Percentiles rank a stretch among this genome's conserved stretches.
Conservation (phyloP, 2,797 vertebrate genomes). For the Discoglossus pictus region DNA sequence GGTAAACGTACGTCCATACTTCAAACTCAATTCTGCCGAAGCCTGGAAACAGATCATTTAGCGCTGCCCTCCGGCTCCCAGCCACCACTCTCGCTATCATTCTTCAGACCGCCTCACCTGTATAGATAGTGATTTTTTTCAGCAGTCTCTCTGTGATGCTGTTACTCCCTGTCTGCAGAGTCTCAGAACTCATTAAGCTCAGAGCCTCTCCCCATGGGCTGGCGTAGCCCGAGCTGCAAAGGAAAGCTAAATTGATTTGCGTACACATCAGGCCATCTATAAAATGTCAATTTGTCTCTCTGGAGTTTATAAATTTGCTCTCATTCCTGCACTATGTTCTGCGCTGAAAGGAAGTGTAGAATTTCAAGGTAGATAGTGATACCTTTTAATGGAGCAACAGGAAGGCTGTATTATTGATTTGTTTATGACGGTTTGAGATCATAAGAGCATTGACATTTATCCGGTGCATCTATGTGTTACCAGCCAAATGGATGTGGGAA, state of each 20-base stretch:
- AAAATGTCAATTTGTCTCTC: conserved; percentile 54
- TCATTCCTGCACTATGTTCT: conserved; percentile 39
- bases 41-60: not conserved
- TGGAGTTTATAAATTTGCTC: conserved; percentile 55
- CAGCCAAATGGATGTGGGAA: too few species aligned
- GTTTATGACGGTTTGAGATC: too few species aligned
- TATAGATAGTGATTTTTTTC: conserved; percentile 48
- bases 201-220: conserved; percentile 61
- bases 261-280: conserved; percentile 17
- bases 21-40: not conserved
- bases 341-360: conserved; percentile 17
- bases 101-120: conserved; percentile 21
- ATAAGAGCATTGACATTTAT: too few species aligned
- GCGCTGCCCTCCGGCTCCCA: not conserved
- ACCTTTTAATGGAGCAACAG: not conserved
- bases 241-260: conserved; percentile 59
- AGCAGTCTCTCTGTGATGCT: conserved; percentile 51
- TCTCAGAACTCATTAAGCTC: conserved; percentile 60
- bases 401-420: not conserved
- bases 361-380: not conserved
- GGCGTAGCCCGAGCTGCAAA: conserved; percentile 29
- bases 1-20: too few species aligned
- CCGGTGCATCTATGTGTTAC: too few species aligned
- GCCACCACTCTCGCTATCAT: not conserved
- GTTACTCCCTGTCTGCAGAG: conserved; percentile 51